Percentiles rank a stretch among this genome's conserved stretches.
phyloP scores from a whole-genome alignment of 2,888 invertebrate genomes.

The Penaeus monodon region DNA sequence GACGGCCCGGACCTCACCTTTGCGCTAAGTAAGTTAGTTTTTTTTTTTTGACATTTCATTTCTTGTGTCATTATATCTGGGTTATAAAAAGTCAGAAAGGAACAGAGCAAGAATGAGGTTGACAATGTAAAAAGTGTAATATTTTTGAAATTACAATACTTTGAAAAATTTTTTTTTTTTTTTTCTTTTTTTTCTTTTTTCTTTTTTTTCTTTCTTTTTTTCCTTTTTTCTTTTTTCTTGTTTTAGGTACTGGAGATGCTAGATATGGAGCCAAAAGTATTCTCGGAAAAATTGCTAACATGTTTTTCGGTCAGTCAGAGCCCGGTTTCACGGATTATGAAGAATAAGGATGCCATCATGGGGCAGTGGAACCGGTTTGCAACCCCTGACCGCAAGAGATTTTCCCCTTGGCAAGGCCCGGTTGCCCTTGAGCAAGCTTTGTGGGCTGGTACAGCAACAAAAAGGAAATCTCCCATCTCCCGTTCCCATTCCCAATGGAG shows the following conservation, averaged over 20 bases:
- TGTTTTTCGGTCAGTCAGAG: slow-evolving; percentile 61
- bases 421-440: slow-evolving; percentile 50
- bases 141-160: no score
- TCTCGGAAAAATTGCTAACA: slow-evolving; percentile 57
- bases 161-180: not conserved
- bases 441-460: slow-evolving; percentile 59
- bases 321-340: slow-evolving; percentile 60
- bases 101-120: no score
- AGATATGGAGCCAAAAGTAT: slow-evolving; percentile 50
- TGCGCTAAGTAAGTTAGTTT: slow-evolving; percentile 43
- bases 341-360: slow-evolving; percentile 53
- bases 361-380: slow-evolving; percentile 52
- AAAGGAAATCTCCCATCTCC: slow-evolving; percentile 56
- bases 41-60: not conserved
- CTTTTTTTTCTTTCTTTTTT: slow-evolving; percentile 20
- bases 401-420: slow-evolving; percentile 48
- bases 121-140: no score
- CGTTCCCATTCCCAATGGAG: slow-evolving; percentile 59
- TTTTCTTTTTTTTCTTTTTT: not conserved
- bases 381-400: slow-evolving; percentile 50
- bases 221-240: not conserved
- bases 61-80: not conserved
- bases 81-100: no score
- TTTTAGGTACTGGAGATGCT: slow-evolving; percentile 59
- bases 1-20: slow-evolving; percentile 47